Conservation (phyloP, 2,888 invertebrate genomes). For the Brachynemurus nebulosus region DNA sequence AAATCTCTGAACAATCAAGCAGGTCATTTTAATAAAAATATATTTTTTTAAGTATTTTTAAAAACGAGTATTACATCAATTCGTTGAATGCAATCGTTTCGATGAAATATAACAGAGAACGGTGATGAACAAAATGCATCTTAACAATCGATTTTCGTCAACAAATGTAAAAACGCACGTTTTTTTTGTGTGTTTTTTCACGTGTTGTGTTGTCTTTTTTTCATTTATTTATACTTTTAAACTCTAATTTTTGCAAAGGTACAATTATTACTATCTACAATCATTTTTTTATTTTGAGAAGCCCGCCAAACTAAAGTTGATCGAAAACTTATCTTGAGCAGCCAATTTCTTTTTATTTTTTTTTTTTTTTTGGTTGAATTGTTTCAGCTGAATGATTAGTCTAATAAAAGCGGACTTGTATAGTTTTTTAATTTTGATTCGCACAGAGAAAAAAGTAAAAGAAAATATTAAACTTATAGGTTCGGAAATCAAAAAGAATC, state of each 20-base stretch:
- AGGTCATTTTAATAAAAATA: slow-evolving; percentile 1
- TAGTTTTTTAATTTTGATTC: background rate
- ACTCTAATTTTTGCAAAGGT: background rate
- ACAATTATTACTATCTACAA: background rate
- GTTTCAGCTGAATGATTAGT: background rate
- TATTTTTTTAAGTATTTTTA: background rate
- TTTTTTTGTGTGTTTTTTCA: too few relatives aligned
- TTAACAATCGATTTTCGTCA: too few relatives aligned
- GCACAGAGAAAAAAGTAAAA: too few relatives aligned
- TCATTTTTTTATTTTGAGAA: background rate
- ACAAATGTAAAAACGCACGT: too few relatives aligned
- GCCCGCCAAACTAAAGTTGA: slow-evolving; percentile 1
- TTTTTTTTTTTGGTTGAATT: background rate
- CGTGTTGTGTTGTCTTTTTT: too few relatives aligned
- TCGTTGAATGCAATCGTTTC: too few relatives aligned
- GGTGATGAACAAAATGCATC: too few relatives aligned
- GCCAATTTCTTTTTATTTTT: background rate
- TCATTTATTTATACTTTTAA: too few relatives aligned
- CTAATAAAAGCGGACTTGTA: slow-evolving; percentile 1
- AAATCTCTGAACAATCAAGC: background rate
- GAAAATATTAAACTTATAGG: too few relatives aligned
- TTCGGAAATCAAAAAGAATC: too few relatives aligned
- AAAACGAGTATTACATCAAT: too few relatives aligned
- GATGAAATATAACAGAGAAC: too few relatives aligned
- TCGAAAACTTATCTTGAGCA: background rate